These are phyloP conservation scores for Knipowitschia caucasica DNA, from an alignment of 2,797 vertebrate species.

Conservation along the genomic window DNA sequence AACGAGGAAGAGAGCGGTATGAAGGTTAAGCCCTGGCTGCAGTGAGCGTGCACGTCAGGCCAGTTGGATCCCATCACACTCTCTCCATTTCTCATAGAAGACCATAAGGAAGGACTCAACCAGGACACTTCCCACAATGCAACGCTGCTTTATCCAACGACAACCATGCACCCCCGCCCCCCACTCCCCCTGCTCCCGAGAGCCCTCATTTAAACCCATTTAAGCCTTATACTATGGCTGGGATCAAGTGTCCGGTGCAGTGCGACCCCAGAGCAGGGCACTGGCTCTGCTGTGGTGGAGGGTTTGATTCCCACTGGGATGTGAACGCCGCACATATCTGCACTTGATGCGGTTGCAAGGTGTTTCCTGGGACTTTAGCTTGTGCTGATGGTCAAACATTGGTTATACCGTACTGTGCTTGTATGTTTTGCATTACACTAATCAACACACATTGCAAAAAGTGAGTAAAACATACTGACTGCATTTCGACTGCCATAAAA, in stretches of 20 bases:
- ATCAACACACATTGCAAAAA: not conserved
- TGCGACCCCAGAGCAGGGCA: constrained; percentile 34
- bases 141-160: constrained; percentile 31
- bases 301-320: constrained; percentile 46
- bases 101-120: constrained; percentile 63
- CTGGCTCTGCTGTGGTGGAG: constrained; percentile 19
- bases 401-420: not conserved
- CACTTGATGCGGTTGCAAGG: constrained; percentile 14
- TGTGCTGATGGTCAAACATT: not conserved
- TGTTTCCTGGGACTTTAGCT: constrained; percentile 9
- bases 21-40: constrained; percentile 29
- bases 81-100: constrained; percentile 64
- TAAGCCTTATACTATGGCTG: constrained; percentile 49
- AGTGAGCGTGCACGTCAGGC: constrained; percentile 28
- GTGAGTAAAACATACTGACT: not conserved
- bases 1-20: constrained; percentile 27
- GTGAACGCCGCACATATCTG: constrained; percentile 13
- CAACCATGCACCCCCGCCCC: constrained; percentile 27
- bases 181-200: constrained; percentile 33
- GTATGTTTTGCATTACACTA: not conserved
- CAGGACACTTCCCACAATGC: constrained; percentile 58
- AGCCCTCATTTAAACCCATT: constrained; percentile 60
- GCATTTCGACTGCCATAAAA: not conserved
- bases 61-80: constrained; percentile 62
- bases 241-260: constrained; percentile 60